Evolutionary conservation across 2,113 vertebrate species (phyloP).

Genomic region (Cavia aperea): DNA sequence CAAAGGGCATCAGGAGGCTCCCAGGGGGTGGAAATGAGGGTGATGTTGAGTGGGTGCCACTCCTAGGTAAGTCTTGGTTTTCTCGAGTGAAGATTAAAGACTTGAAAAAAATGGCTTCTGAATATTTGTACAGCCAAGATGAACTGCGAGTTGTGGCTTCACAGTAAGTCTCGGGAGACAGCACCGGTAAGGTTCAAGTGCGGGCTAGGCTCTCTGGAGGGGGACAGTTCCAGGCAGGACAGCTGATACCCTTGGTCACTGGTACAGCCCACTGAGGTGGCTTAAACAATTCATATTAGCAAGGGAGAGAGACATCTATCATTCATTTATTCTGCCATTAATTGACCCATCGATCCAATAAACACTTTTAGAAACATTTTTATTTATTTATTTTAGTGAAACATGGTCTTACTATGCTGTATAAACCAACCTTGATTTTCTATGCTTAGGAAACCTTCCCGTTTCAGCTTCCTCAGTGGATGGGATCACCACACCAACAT

Average conservation of each 20-base stretch:
- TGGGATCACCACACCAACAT: not conserved
- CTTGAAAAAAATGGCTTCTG: not conserved
- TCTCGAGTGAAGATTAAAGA: not conserved
- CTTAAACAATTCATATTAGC: not conserved
- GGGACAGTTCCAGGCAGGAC: not conserved
- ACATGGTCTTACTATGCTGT: not conserved
- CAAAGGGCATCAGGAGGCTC: not conserved
- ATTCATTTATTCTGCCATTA: not conserved
- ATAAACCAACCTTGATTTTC: not conserved
- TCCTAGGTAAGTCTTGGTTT: not conserved
- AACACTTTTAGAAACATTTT: no score
- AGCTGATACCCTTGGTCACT: not conserved
- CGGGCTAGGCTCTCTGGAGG: not conserved
- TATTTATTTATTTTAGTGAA: not conserved
- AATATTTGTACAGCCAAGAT: not conserved
- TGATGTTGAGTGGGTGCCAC: not conserved
- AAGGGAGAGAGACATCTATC: not conserved
- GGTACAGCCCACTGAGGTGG: rapidly evolving
- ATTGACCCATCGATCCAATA: not conserved
- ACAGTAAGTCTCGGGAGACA: not conserved
- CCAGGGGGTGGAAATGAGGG: no score
- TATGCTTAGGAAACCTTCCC: not conserved
- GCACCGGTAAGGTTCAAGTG: not conserved
- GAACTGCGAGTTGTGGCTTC: not conserved
- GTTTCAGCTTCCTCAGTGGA: not conserved